Conservation (phyloP, 2,113 vertebrate species). For the Globicephala melas region DNA sequence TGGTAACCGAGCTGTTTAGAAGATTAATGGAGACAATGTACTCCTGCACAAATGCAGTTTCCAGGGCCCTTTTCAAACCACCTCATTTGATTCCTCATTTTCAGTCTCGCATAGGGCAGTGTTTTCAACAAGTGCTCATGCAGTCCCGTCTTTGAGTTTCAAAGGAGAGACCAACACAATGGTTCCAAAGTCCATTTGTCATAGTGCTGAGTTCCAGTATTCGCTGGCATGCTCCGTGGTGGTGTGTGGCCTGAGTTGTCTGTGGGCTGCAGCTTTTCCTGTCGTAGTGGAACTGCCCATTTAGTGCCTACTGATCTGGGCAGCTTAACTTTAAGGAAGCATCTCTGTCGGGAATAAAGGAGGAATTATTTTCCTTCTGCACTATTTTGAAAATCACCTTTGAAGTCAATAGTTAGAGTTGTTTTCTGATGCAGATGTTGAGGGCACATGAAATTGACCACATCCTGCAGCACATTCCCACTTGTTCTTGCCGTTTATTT, state of each 20-base stretch:
- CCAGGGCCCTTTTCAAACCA: background rate
- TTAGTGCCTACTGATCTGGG: conserved; percentile 39
- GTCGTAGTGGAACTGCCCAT: conserved; percentile 24
- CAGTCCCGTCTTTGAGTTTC: conserved; percentile 27
- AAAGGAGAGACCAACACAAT: background rate
- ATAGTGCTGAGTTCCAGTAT: background rate
- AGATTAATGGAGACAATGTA: background rate
- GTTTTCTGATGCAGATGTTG: conserved; percentile 59
- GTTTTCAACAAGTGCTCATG: background rate
- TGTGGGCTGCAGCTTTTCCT: background rate
- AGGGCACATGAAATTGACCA: conserved; percentile 51
- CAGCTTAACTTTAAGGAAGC: background rate
- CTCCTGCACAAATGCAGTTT: accelerated
- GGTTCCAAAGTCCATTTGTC: conserved; percentile 22
- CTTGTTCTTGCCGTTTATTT: conserved; percentile 68
- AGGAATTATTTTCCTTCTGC: conserved; percentile 63
- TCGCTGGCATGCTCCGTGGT: background rate
- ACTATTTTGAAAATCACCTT: conserved; percentile 66
- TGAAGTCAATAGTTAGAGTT: conserved; percentile 51
- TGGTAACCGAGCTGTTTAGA: background rate
- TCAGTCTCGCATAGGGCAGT: background rate
- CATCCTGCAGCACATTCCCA: conserved; percentile 60
- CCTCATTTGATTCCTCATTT: background rate
- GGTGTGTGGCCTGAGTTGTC: background rate
- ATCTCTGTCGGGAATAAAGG: conserved; percentile 25